Evolutionary conservation across 2,888 invertebrate genomes (phyloP).

Genomic region (Vanessa cardui): DNA sequence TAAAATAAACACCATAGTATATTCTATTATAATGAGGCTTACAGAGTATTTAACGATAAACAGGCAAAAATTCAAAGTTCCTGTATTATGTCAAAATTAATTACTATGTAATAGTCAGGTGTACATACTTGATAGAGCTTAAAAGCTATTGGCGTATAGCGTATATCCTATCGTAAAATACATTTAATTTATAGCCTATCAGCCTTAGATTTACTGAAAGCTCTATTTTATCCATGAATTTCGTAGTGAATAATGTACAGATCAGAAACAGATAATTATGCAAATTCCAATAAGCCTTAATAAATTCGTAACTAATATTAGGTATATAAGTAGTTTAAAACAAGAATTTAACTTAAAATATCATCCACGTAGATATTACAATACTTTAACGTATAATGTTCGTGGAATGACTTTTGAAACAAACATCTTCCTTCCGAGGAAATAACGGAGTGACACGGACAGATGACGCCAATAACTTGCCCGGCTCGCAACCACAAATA

Average conservation of each 20-base stretch:
- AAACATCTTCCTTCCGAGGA: conserved; percentile 67
- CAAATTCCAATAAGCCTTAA: neutral
- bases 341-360: neutral
- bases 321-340: no score
- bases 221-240: neutral
- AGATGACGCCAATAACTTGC: conserved; percentile 74
- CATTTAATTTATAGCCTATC: neutral
- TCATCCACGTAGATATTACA: conserved; percentile 38
- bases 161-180: neutral
- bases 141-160: neutral
- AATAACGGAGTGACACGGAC: conserved; percentile 76
- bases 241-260: neutral
- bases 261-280: neutral
- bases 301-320: neutral
- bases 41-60: neutral
- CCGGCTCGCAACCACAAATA: conserved; percentile 56
- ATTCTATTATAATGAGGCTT: neutral
- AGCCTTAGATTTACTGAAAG: neutral
- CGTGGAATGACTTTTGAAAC: conserved; percentile 69
- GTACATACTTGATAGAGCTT: neutral
- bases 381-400: conserved; percentile 55
- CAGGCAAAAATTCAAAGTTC: no score
- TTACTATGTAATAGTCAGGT: no score
- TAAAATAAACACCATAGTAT: neutral
- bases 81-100: no score